Evolutionary conservation across 1,140 invertebrate genomes (phyloP), one percentile per base, ranked within the genome.

Genomic region (Ceratoteleas bidentatus): DNA sequence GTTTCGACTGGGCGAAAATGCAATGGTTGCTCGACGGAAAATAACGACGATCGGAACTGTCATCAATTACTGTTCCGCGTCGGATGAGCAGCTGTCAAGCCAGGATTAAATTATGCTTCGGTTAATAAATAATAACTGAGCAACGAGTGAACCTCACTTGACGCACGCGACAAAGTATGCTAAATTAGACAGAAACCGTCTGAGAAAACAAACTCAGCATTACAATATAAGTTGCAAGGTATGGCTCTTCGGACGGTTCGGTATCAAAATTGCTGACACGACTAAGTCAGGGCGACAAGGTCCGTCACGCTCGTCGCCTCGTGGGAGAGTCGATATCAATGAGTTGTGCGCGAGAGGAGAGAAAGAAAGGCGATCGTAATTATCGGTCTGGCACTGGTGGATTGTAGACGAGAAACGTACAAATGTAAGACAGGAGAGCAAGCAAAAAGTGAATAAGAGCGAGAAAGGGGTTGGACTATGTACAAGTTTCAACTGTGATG

Each of bases 401-500:
- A 70, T 75, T 65, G 45, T 43, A 62, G 16, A 76, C 54, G 57
- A 56, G 43, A 69, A 62, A n/a, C 24, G 24, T 62, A 62, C 33
- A 62, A 61, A 77, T 54, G 69, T 5, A 75, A 60, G 57, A 79
- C 52, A 43, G 24, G 66, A 49, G 50, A 8, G 13, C 24, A 65
- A 74, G 64, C 53, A 70, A 65, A 72, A 77, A 53, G 62, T 73
- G 66, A 62, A 70, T 54, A 57, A 74, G 50, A 72, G 24, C 43
- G 33, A 76, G 36, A 68, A 24, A 24, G 61, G 77, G 69, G 56
- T 40, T 83, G 62, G 72, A 78, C 84, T 89, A 89, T 89, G 40
- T 88, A 88, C 87, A 89, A 85, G 81, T 84, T 84, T 84, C 78
- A 83, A 43, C 68, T 83, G 69, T 58, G 60, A 60, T 65, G 73